Evolutionary conservation across 2,888 invertebrate genomes (phyloP), one percentile per base, ranked within the genome.

Genomic region (Apamea sordens): DNA sequence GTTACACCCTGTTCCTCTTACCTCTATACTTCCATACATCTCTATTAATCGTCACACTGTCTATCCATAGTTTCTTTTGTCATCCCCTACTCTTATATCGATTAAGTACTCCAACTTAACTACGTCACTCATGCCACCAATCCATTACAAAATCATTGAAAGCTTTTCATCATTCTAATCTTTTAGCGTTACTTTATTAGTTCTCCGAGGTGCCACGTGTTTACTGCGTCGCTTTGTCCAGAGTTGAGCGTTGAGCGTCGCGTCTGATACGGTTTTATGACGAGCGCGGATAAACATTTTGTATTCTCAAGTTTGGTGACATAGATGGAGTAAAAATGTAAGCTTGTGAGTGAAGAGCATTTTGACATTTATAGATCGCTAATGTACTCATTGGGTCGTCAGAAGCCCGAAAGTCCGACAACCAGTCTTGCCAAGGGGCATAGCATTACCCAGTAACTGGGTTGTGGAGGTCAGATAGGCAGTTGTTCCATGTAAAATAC

Each of bases 211-310:
- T 76, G 73, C 50, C 13, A 18, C 50, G 61, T 69, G 53, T 88
- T 90, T 90, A 91, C 89, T 87, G 89, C 86, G 81, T 74, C 84
- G 89, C 90, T 91, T 92, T 92, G 92, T 92, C 90, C 92, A 85
- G 89, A 89, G 65, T 73, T 63, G 47, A 65, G 24, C 67, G 75
- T 21, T 63, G 56, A 68, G 21, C 71, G 75, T 21, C n/a, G 47
- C 47, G n/a, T 61, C 72, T 89, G 92, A 93, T 93, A 92, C 86
- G 86, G 89, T 90, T 93, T 93, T 93, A 93, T 92, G 92, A 91
- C 86, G 84, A 77, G 79, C 72, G 86, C 74, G 86, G 89, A 36
- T 50, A 53, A 63, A 79, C 21, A 78, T 79, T 79, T 71, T 78
- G 79, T 79, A 71, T 70, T 47, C 24, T 47, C 15, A 21, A 41